Evolutionary conservation across 2,797 vertebrate species (phyloP), one percentile per base, ranked within the genome.

Genomic region (Hydrolagus colliei): DNA sequence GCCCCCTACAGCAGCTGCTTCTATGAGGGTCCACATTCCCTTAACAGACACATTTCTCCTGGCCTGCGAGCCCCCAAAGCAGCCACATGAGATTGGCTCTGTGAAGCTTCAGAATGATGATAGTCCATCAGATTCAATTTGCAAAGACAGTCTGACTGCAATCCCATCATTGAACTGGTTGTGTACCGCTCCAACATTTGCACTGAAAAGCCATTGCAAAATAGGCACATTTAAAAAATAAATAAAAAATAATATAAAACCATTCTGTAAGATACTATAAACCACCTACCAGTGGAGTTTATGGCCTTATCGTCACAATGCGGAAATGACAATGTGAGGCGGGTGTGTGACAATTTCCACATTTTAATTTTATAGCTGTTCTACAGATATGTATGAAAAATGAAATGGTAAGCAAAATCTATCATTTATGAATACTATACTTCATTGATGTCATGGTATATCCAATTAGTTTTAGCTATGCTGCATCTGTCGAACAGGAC

Each of bases 401-500:
- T 84, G 20, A 68, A 84, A 68, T 0, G 8, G 14, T 84, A 5
- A 65, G 65, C 32, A 41, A 14, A 35, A n/a, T 41, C 2, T 76
- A 59, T 59, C 41, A 76, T 59, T 16, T 59, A 84, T 68, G 68
- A 68, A 68, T 41, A 71, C 16, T 16, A 27, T 27, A 27, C 27
- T 68, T 84, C 32, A 71, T 65, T 84, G 65, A 52, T 84, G 79
- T 84, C 41, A 52, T 62, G 79, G 79, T 62, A 27, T 62, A 82
- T 82, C 79, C 27, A 82, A 82, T 82, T 82, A 82, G 67, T 82
- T 9, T 14, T 82, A 18, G 79, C 18, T 63, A 84, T 20, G 65
- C 79, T 84, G 65, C 67, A 71, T 63, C 52, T 84, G 79, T 63
- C 41, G 65, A 84, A 9, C 27, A n/a, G 79, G 7, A 71, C 65